Evolutionary conservation across 2,797 vertebrate genomes (phyloP).

Genomic region (Pseudomugil gertrudae): DNA sequence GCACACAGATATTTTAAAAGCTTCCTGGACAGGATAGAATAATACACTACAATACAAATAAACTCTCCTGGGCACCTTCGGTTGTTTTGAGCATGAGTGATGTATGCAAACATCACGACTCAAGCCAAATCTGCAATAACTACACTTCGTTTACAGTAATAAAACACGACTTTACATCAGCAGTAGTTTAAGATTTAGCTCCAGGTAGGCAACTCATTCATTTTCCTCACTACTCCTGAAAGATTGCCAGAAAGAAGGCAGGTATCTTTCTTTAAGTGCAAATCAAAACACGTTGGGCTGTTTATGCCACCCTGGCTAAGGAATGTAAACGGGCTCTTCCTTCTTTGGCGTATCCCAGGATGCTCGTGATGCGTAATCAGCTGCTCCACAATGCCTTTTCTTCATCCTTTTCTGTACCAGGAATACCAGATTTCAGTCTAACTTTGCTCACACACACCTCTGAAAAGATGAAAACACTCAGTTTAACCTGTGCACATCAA

Average conservation of each 20-base stretch:
- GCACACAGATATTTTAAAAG: no score
- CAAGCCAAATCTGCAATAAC: no score
- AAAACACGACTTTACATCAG: no score
- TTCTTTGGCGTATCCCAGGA: conserved; percentile 53
- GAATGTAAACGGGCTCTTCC: conserved; percentile 70
- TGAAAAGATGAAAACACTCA: no score
- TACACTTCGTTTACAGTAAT: no score
- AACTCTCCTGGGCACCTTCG: no score
- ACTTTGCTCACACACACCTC: no score
- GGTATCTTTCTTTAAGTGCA: conserved; percentile 28
- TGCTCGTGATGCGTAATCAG: conserved; percentile 32
- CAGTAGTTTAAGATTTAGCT: not conserved
- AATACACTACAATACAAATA: no score
- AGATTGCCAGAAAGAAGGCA: no score
- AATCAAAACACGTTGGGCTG: conserved; percentile 65
- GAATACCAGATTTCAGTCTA: conserved; percentile 25
- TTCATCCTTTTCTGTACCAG: conserved; percentile 19
- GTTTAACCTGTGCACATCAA: conserved; percentile 23
- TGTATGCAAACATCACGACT: not conserved
- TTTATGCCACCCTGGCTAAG: conserved; percentile 56
- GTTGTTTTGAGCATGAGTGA: no score
- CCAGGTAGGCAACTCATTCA: not conserved
- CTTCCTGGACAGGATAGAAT: no score
- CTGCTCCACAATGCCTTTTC: conserved; percentile 18
- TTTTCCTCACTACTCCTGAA: no score